These are phyloP conservation scores for Ptilodon capucinus DNA, from an alignment of 2,888 invertebrate genomes.

Conservation along the genomic window DNA sequence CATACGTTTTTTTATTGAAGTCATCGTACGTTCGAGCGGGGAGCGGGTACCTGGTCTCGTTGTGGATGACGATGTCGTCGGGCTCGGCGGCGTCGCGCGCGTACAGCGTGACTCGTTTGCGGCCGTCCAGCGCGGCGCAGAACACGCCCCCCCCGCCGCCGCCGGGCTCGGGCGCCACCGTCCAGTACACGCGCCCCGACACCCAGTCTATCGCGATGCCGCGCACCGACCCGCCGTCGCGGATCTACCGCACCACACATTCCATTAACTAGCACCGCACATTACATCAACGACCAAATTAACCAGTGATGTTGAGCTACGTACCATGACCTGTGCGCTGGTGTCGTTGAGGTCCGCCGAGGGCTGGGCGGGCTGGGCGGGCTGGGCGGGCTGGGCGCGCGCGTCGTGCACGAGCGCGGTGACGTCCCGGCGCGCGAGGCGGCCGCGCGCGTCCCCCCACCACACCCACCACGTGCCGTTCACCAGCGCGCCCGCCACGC, in stretches of 20 bases:
- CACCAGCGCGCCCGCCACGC: conserved; percentile 46
- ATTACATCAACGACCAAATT: no score
- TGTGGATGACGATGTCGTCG: conserved; percentile 87
- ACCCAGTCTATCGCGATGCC: conserved; percentile 90
- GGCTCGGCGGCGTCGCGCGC: conserved; percentile 82
- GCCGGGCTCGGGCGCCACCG: conserved; percentile 67
- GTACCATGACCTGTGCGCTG: conserved; percentile 16
- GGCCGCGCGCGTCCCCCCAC: conserved; percentile 58
- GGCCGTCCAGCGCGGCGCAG: conserved; percentile 81
- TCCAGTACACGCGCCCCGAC: conserved; percentile 86
- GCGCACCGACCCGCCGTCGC: conserved; percentile 84
- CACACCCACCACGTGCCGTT: conserved; percentile 58
- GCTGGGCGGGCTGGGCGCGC: conserved; percentile 5
- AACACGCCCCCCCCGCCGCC: conserved; percentile 29
- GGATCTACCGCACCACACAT: conserved; percentile 52
- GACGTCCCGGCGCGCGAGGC: conserved; percentile 36
- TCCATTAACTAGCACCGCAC: no score
- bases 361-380: conserved; percentile 7
- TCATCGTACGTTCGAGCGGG: background rate
- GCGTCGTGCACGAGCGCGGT: conserved; percentile 13
- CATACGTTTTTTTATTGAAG: background rate
- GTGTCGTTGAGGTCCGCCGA: conserved; percentile 3
- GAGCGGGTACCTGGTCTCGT: conserved; percentile 68
- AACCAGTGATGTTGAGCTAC: conserved; percentile 2
- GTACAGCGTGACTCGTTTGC: conserved; percentile 79